phyloP scores from a whole-genome alignment of 2,888 invertebrate genomes.

The Catocala nupta region DNA sequence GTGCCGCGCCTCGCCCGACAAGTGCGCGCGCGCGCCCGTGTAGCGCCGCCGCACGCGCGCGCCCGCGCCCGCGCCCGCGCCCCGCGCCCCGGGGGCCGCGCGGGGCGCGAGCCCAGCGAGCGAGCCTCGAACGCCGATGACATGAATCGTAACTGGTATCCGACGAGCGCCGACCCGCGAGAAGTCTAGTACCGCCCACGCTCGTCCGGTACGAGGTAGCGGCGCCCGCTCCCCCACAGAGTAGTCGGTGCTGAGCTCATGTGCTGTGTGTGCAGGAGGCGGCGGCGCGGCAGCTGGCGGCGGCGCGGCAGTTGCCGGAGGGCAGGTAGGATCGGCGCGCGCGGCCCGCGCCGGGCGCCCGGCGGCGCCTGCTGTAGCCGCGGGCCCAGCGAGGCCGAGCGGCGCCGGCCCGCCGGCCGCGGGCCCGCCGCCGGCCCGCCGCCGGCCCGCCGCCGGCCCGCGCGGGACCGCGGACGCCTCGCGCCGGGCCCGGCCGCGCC shows the following conservation, averaged over 20 bases:
- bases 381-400: constrained; percentile 47
- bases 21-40: constrained; percentile 18
- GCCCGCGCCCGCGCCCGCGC: too few species aligned
- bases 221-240: too few species aligned
- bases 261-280: constrained; percentile 49
- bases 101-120: too few species aligned
- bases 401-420: constrained; percentile 47
- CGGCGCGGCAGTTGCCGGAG: constrained; percentile 76
- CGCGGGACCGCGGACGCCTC: constrained; percentile 27
- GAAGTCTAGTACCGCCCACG: too few species aligned
- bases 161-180: too few species aligned
- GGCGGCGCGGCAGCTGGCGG: constrained; percentile 63
- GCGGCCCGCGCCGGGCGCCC: constrained; percentile 47
- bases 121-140: too few species aligned
- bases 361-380: constrained; percentile 51
- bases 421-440: constrained; percentile 32
- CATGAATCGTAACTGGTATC: too few species aligned
- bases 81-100: too few species aligned
- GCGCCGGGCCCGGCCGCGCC: constrained; percentile 33
- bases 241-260: constrained; percentile 21
- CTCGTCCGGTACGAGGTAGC: too few species aligned
- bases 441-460: constrained; percentile 35
- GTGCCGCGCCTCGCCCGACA: constrained; percentile 18
- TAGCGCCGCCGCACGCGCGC: constrained; percentile 7
- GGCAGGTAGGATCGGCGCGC: constrained; percentile 77